phyloP scores from a whole-genome alignment of 2,797 vertebrate genomes.

The Anguilla megastoma region DNA sequence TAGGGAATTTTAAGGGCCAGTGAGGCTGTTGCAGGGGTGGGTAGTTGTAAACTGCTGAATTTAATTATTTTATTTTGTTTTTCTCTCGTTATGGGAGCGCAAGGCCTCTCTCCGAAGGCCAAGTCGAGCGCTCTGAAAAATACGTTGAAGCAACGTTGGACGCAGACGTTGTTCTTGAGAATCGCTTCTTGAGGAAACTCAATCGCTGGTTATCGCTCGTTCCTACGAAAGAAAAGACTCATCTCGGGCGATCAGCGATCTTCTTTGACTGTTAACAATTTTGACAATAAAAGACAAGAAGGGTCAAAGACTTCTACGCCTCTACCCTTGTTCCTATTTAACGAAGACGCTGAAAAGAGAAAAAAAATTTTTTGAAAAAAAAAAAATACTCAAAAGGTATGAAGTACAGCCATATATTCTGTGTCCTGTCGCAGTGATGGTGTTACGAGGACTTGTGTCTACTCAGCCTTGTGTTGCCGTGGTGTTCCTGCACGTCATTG shows the following conservation, averaged over 20 bases:
- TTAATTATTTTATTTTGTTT: constrained; percentile 8
- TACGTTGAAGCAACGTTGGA: constrained; percentile 16
- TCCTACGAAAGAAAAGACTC: neutral
- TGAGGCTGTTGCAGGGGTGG: neutral
- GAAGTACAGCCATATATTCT: constrained; percentile 30
- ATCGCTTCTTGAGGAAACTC: neutral
- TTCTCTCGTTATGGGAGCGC: neutral
- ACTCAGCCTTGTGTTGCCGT: constrained; percentile 9
- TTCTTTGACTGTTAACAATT: constrained; percentile 22
- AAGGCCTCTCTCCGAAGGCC: neutral
- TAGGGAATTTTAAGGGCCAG: neutral
- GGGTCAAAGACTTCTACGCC: neutral
- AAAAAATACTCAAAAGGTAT: neutral
- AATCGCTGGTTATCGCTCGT: neutral
- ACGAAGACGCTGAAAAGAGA: neutral
- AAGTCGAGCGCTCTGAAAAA: neutral
- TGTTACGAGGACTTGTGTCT: neutral
- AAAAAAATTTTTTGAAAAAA: neutral
- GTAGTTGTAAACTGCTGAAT: neutral
- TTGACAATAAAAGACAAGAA: constrained; percentile 2
- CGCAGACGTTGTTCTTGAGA: neutral
- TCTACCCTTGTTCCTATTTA: neutral
- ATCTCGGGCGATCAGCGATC: neutral
- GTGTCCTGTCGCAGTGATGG: constrained; percentile 6
- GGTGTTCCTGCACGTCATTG: constrained; percentile 33